Base-by-base conservation (phyloP, 2,797 vertebrate species). In the Danio tinwini region DNA sequence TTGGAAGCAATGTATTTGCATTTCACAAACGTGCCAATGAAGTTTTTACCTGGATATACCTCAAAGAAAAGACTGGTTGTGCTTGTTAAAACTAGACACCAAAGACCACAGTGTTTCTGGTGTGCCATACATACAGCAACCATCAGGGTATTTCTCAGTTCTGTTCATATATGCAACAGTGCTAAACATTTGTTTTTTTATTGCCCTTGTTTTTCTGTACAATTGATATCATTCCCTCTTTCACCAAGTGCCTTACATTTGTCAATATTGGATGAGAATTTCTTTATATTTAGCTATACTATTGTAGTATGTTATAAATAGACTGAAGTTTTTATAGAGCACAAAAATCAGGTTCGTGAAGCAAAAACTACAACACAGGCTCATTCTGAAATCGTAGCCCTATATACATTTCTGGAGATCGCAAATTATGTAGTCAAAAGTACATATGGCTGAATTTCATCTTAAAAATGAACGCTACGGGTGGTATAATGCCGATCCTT, bases 111-210 rank as follows among this genome's bases (percentile, higher is more conserved):
- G 10, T 21, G 45, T 69, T 62, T 7, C 65, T 19, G 19, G 12
- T 58, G 52, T 58, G 75, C 75, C 64, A 49, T 68, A 59, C 42
- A 68, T 42, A 68, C 63, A 78, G 44, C 56, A 67, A 64, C 55
- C 40, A 59, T 69, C 42, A 78, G 76, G 44, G 50, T 58, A 40
- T 56, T n/a, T 19, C n/a, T 76, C 50, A 65, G 50, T 7, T 1
- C 50, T 78, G 42, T 67, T 76, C 65, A 53, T 37, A 39, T 58
- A 58, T 37, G 14, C 21, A 29, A 17, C 16, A 40, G 10, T 44
- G 55, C 53, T 45, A 42, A 45, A 37, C 6, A 76, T 58, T 5
- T 6, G 56, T 61, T n/a, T 39, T 16, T 17, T 42, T 13, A 52
- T 13, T 52, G 16, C 59, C 16, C 13, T 39, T 67, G 7, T 68